phyloP scores from a whole-genome alignment of 2,113 vertebrate species.

The Sylvietta virens region DNA sequence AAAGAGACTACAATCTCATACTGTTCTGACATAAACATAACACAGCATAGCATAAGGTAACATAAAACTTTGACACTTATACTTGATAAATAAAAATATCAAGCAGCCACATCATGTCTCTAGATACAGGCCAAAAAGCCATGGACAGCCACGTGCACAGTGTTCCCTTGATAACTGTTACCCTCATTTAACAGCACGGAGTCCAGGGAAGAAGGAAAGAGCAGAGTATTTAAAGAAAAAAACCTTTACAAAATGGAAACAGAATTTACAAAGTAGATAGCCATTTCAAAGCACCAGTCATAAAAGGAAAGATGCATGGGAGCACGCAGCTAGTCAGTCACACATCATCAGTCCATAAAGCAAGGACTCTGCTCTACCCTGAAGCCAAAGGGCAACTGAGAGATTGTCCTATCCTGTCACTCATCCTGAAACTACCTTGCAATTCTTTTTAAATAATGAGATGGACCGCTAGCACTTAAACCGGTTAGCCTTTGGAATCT shows the following conservation, averaged over 20 bases:
- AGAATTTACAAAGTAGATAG: background rate
- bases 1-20: background rate
- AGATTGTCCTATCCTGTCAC: background rate
- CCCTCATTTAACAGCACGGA: background rate
- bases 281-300: background rate
- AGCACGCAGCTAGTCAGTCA: background rate
- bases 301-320: fast-evolving
- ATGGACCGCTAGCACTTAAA: background rate
- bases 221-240: background rate
- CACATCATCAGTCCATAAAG: background rate
- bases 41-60: background rate
- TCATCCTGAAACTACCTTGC: background rate
- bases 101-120: background rate
- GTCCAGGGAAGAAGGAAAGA: background rate
- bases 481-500: background rate
- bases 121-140: background rate
- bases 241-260: background rate
- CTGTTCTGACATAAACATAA: background rate
- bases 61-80: background rate
- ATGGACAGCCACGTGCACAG: fast-evolving
- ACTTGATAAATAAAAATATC: background rate
- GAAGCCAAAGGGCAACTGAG: background rate
- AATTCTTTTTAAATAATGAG: background rate
- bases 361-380: background rate
- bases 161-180: background rate